phyloP scores from a whole-genome alignment of 2,113 vertebrate genomes.

The Serilophus lunatus region DNA sequence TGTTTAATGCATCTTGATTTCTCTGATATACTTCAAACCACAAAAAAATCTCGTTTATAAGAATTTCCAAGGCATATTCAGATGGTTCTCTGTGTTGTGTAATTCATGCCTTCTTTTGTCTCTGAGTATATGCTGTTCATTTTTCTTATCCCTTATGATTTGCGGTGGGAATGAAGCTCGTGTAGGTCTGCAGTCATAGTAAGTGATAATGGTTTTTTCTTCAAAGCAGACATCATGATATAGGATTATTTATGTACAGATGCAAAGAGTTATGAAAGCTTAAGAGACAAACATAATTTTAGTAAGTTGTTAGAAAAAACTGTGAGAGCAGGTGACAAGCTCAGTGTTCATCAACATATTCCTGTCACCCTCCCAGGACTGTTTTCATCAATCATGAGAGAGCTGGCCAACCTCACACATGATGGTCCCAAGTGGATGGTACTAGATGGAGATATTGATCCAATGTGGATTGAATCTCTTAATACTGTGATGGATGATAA shows the following conservation, averaged over 20 bases:
- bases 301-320: background rate
- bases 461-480: constrained; percentile 99
- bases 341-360: background rate
- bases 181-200: background rate
- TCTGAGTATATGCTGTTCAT: background rate
- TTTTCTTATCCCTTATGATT: background rate
- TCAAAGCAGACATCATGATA: background rate
- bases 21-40: background rate
- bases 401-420: constrained; percentile 87
- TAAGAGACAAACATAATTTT: background rate
- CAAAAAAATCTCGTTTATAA: background rate
- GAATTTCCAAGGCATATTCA: background rate
- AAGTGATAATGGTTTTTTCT: background rate
- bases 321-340: background rate
- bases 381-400: constrained; percentile 93
- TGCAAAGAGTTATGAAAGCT: background rate
- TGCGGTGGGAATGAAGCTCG: background rate
- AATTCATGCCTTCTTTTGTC: background rate
- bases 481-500: constrained; percentile 99
- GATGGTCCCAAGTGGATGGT: constrained; percentile 95
- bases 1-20: background rate
- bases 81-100: background rate
- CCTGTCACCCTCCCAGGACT: constrained; percentile 76
- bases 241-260: background rate
- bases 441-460: constrained; percentile 96